These are phyloP conservation scores for Empis livida DNA, from an alignment of 2,888 invertebrate species.

Conservation along the genomic window DNA sequence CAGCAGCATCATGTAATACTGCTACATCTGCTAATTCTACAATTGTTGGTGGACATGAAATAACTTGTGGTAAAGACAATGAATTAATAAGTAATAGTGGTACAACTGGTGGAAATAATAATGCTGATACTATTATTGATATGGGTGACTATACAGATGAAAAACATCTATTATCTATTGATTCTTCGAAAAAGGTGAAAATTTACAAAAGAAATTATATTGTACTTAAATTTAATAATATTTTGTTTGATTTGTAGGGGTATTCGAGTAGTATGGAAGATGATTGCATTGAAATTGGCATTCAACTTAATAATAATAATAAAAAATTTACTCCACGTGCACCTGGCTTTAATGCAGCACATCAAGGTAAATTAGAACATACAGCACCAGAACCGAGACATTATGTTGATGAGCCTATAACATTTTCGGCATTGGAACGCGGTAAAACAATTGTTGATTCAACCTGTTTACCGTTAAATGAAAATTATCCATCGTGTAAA, in stretches of 20 bases:
- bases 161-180: constrained; percentile 8
- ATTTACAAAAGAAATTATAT: background rate
- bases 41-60: constrained; percentile 4
- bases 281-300: constrained; percentile 18
- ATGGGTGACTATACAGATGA: constrained; percentile 30
- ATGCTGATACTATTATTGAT: constrained; percentile 37
- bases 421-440: constrained; percentile 23
- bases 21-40: constrained; percentile 7
- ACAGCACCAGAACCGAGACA: constrained; percentile 19
- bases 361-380: constrained; percentile 15
- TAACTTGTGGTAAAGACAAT: background rate
- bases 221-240: too few relatives aligned
- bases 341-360: constrained; percentile 1
- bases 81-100: constrained; percentile 2
- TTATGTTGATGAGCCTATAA: constrained; percentile 24
- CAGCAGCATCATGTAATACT: constrained; percentile 5
- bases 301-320: constrained; percentile 15
- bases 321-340: constrained; percentile 7
- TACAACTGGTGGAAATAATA: constrained; percentile 22
- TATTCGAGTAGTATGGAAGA: constrained; percentile 12
- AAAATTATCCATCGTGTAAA: constrained; percentile 25
- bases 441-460: constrained; percentile 20
- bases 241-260: constrained; percentile 12
- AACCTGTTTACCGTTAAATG: constrained; percentile 23
- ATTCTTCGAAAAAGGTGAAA: constrained; percentile 10